Conservation (phyloP, 2,797 vertebrate species). For the Toxotes lorentzi region DNA sequence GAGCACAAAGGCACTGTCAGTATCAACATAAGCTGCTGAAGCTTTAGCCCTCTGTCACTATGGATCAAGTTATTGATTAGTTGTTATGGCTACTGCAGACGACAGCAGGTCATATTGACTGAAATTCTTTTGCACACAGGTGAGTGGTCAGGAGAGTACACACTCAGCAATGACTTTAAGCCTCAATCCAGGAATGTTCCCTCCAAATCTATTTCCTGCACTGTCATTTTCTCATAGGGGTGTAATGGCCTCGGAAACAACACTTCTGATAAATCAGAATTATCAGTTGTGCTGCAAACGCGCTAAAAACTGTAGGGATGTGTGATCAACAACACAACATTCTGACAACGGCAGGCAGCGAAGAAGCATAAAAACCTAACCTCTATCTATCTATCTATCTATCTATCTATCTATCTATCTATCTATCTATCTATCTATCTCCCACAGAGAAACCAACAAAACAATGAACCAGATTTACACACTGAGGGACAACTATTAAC, state of each 20-base stretch:
- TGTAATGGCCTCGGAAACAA: slow-evolving; percentile 19
- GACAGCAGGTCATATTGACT: slow-evolving; percentile 67
- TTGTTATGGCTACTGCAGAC: slow-evolving; percentile 68
- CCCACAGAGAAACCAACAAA: too few species aligned
- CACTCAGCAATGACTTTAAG: slow-evolving; percentile 61
- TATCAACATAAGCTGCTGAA: slow-evolving; percentile 66
- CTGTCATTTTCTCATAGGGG: background rate
- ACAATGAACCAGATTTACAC: too few species aligned
- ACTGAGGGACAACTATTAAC: too few species aligned
- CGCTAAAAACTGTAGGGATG: background rate
- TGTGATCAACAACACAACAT: background rate
- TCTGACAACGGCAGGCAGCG: background rate
- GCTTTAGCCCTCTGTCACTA: slow-evolving; percentile 61
- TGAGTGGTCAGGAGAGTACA: slow-evolving; percentile 55
- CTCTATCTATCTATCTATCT: too few species aligned
- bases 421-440: too few species aligned
- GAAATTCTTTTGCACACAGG: slow-evolving; percentile 61
- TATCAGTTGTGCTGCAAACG: background rate
- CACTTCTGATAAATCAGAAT: too few species aligned
- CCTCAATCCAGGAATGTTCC: slow-evolving; percentile 21
- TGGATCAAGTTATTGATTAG: slow-evolving; percentile 76
- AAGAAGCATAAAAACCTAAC: background rate
- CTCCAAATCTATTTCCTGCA: slow-evolving; percentile 20
- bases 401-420: too few species aligned
- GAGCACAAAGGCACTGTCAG: slow-evolving; percentile 65